These are phyloP conservation scores for Sebastes glaucus DNA, from an alignment of 2,797 vertebrate genomes.

Conservation along the genomic window DNA sequence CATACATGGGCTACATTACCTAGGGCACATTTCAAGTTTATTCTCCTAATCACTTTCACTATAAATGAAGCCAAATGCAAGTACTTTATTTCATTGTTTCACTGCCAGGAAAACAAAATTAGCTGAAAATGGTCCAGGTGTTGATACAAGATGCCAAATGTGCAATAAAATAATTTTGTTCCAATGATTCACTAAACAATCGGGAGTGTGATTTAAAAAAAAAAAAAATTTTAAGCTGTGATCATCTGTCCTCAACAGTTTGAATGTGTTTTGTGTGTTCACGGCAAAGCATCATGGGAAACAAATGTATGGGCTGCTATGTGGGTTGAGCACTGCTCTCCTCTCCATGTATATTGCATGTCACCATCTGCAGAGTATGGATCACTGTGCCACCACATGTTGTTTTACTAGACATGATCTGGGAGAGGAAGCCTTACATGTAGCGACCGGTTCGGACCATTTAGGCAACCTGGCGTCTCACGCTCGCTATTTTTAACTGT, in stretches of 20 bases:
- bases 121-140: background rate
- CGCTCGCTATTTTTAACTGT: conserved; percentile 40
- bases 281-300: conserved; percentile 1
- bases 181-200: background rate
- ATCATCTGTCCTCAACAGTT: background rate
- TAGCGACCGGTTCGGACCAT: background rate
- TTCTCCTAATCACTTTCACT: background rate
- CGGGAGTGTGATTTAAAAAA: background rate
- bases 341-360: conserved; percentile 64
- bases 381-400: conserved; percentile 39
- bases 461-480: conserved; percentile 18
- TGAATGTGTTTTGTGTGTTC: background rate
- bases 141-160: background rate
- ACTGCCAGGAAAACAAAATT: background rate
- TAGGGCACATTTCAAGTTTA: background rate
- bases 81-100: background rate
- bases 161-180: background rate
- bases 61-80: background rate
- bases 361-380: conserved; percentile 53
- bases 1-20: background rate
- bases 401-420: conserved; percentile 17
- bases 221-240: background rate
- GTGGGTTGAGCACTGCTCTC: conserved; percentile 29
- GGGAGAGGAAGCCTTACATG: background rate
- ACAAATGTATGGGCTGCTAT: conserved; percentile 3